Conservation (phyloP, 2,888 invertebrate species). For the Lamellibrachia columna region DNA sequence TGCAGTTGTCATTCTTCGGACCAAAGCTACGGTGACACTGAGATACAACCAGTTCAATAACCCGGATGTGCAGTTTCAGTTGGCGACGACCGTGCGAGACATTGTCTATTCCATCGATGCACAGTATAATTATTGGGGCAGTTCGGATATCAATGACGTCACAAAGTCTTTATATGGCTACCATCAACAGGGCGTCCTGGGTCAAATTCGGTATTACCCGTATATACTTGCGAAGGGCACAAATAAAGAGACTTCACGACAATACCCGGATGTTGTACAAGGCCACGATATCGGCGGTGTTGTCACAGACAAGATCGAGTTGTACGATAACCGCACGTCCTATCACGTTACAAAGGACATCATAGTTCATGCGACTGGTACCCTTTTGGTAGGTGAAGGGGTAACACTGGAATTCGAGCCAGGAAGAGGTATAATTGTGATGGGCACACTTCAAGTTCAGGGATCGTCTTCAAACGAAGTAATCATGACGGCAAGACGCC, state of each 20-base stretch:
- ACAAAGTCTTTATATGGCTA: background rate
- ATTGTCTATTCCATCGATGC: background rate
- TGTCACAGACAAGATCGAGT: background rate
- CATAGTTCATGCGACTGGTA: background rate
- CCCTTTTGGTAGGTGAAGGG: background rate
- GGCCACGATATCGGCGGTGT: background rate
- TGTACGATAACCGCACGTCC: background rate
- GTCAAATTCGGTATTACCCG: background rate
- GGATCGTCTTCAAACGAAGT: background rate
- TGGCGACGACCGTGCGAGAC: conserved; percentile 1
- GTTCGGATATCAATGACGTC: background rate
- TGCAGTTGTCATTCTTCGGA: background rate
- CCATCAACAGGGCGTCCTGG: background rate
- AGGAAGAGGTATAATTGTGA: background rate
- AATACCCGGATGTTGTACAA: background rate
- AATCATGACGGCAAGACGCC: background rate
- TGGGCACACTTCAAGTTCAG: background rate
- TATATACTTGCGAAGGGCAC: background rate
- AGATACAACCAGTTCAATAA: background rate
- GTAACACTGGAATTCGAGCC: background rate
- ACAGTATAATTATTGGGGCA: background rate
- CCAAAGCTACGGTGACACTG: background rate
- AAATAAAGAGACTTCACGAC: background rate
- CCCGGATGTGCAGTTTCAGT: background rate
- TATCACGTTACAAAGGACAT: conserved; percentile 4